Evolutionary conservation across 2,113 vertebrate species (phyloP), one percentile per base, ranked within the genome.

Genomic region (Spilogale gracilis): DNA sequence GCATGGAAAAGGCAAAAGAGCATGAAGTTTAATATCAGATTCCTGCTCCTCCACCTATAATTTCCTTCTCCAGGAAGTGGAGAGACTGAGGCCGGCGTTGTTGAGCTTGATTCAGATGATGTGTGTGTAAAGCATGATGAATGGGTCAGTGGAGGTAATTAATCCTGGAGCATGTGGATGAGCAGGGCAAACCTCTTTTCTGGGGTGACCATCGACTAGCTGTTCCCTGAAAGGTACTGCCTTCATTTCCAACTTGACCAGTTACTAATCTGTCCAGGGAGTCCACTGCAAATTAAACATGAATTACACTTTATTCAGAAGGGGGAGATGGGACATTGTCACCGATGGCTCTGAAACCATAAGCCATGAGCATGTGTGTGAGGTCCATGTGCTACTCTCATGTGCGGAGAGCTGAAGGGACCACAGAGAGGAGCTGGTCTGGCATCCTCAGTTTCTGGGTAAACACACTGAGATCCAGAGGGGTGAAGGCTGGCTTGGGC

Each of bases 261-360:
- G 16, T 94, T 82, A 95, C 27, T 14, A 65, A 43, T 25, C 13
- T 50, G 23, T 21, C 54, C 0, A 78, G 10, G 18, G 25, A 63
- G 16, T 25, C 3, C 5, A 2, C 11, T 91, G 2, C 25, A 52
- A 96, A 56, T 71, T 56, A 87, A 87, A 76, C 32, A 65, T 25
- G 63, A 88, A 52, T 86, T 87, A 50, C 74, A 94, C 45, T 90
- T 86, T 92, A 54, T 83, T 94, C 4, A 21, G 30, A 91, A 69
- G 43, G 43, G 50, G 80, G n/a, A 67, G n/a, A 25, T 63, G 43
- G 17, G 10, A 61, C 18, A 5, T 73, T 83, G 32, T 48, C 92
- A 30, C 3, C 16, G 16, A 63, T 21, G 58, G 9, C 6, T 38
- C n/a, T 56, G 54, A 88, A 67, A 32, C 20, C 25, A 10, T 32